Evolutionary conservation across 2,113 vertebrate species (phyloP).

Genomic region (Aix galericulata): DNA sequence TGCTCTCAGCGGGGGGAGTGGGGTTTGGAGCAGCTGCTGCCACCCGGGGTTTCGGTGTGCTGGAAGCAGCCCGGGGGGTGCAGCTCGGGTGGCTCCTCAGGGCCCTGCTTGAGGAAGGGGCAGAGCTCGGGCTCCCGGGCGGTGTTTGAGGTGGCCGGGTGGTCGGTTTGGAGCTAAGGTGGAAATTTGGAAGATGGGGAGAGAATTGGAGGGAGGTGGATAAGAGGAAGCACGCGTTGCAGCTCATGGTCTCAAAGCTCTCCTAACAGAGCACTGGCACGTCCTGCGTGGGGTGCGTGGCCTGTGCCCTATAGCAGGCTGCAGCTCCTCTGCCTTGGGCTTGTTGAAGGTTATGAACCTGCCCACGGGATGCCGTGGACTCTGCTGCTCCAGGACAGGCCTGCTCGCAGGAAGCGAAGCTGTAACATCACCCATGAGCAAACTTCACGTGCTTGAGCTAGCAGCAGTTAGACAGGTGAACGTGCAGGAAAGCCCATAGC

Average conservation of each 20-base stretch:
- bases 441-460: not conserved
- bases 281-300: not conserved
- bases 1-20: too few relatives aligned
- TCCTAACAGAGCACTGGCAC: not conserved
- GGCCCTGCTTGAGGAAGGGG: not conserved
- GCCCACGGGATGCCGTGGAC: not conserved
- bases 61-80: not conserved
- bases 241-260: not conserved
- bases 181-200: not conserved
- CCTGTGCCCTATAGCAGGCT: not conserved
- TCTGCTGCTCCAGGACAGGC: not conserved
- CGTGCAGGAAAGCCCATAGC: not conserved
- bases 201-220: not conserved
- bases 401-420: not conserved
- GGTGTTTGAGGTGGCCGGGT: not conserved
- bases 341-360: not conserved
- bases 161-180: not conserved
- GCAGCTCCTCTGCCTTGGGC: not conserved
- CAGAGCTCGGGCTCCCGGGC: not conserved
- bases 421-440: not conserved
- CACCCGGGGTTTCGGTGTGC: too few relatives aligned
- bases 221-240: not conserved
- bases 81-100: fast-evolving
- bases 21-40: too few relatives aligned
- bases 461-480: not conserved